Evolutionary conservation across 2,797 vertebrate genomes (phyloP).

Genomic region (Argya squamiceps): DNA sequence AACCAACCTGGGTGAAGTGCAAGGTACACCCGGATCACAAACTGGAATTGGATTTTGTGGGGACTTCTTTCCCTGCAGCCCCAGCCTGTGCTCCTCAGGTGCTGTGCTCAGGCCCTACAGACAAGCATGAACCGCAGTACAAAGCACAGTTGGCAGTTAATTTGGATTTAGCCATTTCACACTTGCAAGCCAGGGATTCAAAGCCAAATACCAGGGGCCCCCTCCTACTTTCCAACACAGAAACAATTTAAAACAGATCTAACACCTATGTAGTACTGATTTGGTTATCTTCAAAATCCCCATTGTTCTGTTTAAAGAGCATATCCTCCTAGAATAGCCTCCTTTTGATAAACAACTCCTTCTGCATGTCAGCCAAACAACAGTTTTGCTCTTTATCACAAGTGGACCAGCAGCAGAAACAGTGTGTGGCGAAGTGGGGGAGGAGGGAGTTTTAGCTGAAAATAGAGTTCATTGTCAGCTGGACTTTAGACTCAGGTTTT

Average conservation of each 20-base stretch:
- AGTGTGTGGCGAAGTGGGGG: background rate
- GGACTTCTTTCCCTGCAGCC: background rate
- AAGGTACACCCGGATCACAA: background rate
- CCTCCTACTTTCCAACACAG: constrained; percentile 46
- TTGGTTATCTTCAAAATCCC: constrained; percentile 65
- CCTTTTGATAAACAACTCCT: constrained; percentile 68
- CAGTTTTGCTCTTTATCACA: constrained; percentile 64
- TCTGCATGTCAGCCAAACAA: constrained; percentile 60
- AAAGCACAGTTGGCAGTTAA: constrained; percentile 48
- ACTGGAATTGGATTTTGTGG: background rate
- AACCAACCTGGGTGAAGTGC: background rate
- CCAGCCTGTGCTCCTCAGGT: background rate
- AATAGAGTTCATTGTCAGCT: constrained; percentile 65
- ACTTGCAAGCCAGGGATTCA: constrained; percentile 44
- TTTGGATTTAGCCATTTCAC: constrained; percentile 59
- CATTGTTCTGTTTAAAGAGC: constrained; percentile 70
- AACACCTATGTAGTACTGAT: constrained; percentile 62
- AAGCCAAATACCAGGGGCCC: constrained; percentile 11
- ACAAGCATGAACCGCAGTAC: background rate
- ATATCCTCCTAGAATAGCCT: constrained; percentile 68
- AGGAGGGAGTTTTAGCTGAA: constrained; percentile 50
- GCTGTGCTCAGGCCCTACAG: background rate
- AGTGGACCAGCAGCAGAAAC: constrained; percentile 60
- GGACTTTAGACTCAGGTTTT: constrained; percentile 31
- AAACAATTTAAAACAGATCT: constrained; percentile 60